These are phyloP conservation scores for Alligator mississippiensis DNA, from an alignment of 2,113 vertebrate genomes.

Conservation along the genomic window DNA sequence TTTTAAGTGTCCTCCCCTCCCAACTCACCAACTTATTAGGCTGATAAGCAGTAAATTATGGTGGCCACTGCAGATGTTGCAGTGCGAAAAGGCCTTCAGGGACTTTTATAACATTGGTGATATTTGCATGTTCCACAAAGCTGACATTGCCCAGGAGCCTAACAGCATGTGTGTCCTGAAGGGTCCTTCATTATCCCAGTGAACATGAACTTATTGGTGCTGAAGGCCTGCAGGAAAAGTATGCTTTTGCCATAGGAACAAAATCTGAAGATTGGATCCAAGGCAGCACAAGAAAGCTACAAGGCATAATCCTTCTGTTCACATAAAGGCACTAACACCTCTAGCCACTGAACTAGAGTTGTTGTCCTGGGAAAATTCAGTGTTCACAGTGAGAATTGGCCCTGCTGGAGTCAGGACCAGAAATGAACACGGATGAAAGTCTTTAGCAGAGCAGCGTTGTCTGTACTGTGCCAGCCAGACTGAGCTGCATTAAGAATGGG, in stretches of 20 bases:
- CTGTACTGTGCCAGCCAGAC: background rate
- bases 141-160: background rate
- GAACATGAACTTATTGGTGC: background rate
- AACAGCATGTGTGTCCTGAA: background rate
- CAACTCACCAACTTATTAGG: background rate
- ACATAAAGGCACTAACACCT: background rate
- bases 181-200: accelerated
- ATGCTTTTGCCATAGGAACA: accelerated
- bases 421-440: accelerated
- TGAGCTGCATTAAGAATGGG: too few species aligned
- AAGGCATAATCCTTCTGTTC: background rate
- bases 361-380: accelerated
- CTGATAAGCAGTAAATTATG: background rate
- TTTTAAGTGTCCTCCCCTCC: background rate
- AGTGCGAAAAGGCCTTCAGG: background rate
- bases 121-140: background rate
- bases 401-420: accelerated
- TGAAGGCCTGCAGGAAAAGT: background rate
- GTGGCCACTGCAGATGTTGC: background rate
- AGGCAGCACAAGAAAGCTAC: background rate
- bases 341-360: background rate
- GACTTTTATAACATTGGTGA: background rate
- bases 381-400: background rate
- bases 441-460: background rate
- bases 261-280: background rate